These are phyloP conservation scores for Drosophila affinis DNA, from an alignment of 2,888 invertebrate species.

Conservation along the genomic window DNA sequence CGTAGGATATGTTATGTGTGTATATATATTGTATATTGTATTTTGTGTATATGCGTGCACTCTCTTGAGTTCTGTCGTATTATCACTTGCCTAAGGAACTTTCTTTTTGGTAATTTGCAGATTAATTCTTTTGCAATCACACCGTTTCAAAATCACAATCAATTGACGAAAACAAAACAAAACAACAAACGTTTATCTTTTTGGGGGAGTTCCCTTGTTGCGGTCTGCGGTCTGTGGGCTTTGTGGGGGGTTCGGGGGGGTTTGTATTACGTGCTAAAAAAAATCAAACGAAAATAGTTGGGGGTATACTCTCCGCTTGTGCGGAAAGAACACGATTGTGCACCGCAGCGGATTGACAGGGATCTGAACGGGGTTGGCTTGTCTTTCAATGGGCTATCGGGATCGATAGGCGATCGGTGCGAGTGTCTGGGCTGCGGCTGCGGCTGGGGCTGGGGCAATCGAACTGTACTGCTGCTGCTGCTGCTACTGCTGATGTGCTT, in stretches of 20 bases:
- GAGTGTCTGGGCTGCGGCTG: constrained; percentile 8
- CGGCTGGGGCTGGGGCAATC: background rate
- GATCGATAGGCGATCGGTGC: constrained; percentile 16
- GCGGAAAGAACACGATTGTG: constrained; percentile 9
- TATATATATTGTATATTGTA: constrained; percentile 10
- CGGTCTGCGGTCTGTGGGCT: constrained; percentile 7
- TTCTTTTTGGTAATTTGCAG: constrained; percentile 58
- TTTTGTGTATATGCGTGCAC: constrained; percentile 8
- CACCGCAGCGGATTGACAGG: constrained; percentile 7
- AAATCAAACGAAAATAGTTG: constrained; percentile 10
- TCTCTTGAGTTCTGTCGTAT: constrained; percentile 26
- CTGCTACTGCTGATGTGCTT: constrained; percentile 3
- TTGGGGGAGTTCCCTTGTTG: constrained; percentile 9
- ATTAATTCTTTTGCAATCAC: constrained; percentile 73
- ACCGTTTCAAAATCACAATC: constrained; percentile 69
- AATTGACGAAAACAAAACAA: constrained; percentile 60
- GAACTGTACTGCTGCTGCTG: background rate
- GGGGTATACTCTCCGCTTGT: background rate
- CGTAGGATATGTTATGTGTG: background rate
- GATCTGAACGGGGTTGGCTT: background rate
- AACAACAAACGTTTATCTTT: constrained; percentile 16
- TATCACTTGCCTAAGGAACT: constrained; percentile 80
- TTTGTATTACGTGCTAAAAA: constrained; percentile 35
- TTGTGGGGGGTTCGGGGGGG: background rate
- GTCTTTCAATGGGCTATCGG: constrained; percentile 22